phyloP scores from a whole-genome alignment of 1,140 invertebrate species.

The Temnothorax nylanderi region DNA sequence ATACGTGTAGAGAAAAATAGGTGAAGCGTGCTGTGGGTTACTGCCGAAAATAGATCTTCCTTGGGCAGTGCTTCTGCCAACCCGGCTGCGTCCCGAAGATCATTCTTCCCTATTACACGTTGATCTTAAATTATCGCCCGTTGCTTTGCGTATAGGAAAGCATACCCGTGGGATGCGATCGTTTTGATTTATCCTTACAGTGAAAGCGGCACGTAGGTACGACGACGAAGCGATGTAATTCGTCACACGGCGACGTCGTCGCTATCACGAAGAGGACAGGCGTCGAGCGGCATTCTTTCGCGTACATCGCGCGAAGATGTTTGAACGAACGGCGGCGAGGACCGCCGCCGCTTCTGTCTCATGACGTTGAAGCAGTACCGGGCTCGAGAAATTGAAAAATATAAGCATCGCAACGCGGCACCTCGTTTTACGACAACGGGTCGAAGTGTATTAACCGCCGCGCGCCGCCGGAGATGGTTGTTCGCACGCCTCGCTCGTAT shows the following conservation, averaged over 20 bases:
- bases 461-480: not conserved
- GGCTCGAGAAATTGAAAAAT: slow-evolving; percentile 52
- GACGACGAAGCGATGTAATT: slow-evolving; percentile 61
- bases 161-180: not conserved
- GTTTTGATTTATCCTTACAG: slow-evolving; percentile 47
- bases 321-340: not conserved
- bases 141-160: slow-evolving; percentile 35
- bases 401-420: slow-evolving; percentile 26
- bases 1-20: slow-evolving; percentile 33
- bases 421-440: slow-evolving; percentile 3
- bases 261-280: slow-evolving; percentile 41
- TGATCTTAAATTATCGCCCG: slow-evolving; percentile 65
- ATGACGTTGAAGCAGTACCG: slow-evolving; percentile 25
- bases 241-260: slow-evolving; percentile 58
- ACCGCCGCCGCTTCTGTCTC: not conserved
- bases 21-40: not conserved
- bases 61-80: not conserved
- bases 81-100: not conserved
- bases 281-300: slow-evolving; percentile 55
- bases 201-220: not conserved
- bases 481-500: slow-evolving; percentile 35
- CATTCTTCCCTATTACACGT: slow-evolving; percentile 31
- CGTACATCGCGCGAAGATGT: slow-evolving; percentile 16
- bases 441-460: slow-evolving; percentile 42
- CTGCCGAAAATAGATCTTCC: slow-evolving; percentile 27